Conservation (phyloP, 2,888 invertebrate genomes). For the Machimus atricapillus region DNA sequence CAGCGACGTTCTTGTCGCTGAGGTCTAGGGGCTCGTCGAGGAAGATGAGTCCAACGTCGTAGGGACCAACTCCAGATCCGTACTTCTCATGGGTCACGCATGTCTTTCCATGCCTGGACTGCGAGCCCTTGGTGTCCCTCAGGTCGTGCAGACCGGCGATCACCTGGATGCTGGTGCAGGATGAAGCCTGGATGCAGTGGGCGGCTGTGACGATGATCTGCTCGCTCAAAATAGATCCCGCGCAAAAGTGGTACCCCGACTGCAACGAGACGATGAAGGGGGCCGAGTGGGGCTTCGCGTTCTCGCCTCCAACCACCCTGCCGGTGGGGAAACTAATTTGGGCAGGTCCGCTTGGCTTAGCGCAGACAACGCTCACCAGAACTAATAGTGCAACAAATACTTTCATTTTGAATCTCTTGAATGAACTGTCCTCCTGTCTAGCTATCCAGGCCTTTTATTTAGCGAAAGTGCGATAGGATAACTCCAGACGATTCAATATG, state of each 20-base stretch:
- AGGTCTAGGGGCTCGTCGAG: constrained; percentile 53
- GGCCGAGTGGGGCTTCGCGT: constrained; percentile 59
- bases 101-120: constrained; percentile 45
- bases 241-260: constrained; percentile 54
- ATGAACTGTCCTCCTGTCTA: background rate
- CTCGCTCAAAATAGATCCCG: constrained; percentile 61
- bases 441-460: background rate
- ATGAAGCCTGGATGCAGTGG: constrained; percentile 53
- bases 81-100: constrained; percentile 54
- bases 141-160: constrained; percentile 62
- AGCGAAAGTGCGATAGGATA: background rate
- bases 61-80: constrained; percentile 60
- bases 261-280: constrained; percentile 62
- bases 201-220: constrained; percentile 61
- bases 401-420: constrained; percentile 13
- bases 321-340: constrained; percentile 7
- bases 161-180: constrained; percentile 52
- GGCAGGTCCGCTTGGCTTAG: background rate
- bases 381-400: background rate
- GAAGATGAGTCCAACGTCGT: constrained; percentile 66
- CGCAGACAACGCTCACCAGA: background rate
- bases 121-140: constrained; percentile 51
- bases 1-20: constrained; percentile 53
- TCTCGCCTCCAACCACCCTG: constrained; percentile 51
- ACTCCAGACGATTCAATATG: background rate